phyloP scores from a whole-genome alignment of 2,113 vertebrate genomes.

The Boulengerochromis microlepis region DNA sequence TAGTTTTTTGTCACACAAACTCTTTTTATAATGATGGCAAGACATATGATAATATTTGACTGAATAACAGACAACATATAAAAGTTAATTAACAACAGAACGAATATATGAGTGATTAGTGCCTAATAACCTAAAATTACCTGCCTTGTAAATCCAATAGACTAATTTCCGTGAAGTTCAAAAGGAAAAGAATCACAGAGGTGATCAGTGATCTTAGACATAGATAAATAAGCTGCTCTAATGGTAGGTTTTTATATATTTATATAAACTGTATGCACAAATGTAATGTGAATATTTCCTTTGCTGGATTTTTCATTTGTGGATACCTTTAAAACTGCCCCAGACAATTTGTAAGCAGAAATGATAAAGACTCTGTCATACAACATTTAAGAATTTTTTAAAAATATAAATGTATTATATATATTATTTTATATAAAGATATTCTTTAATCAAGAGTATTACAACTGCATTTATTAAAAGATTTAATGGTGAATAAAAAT shows the following conservation, averaged over 20 bases:
- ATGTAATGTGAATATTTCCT: not conserved
- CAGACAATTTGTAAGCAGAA: not conserved
- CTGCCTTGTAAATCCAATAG: not conserved
- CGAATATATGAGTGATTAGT: not conserved
- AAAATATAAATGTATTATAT: not conserved
- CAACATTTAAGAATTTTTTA: not conserved
- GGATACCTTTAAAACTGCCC: not conserved
- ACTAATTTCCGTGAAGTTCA: rapidly evolving
- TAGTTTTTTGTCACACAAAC: not conserved
- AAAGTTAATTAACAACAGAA: not conserved
- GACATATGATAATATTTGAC: not conserved
- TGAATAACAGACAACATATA: not conserved
- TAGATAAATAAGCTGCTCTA: not conserved
- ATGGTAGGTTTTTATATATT: not conserved
- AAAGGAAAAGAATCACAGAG: not conserved
- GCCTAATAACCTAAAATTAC: not conserved
- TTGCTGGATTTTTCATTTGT: not conserved
- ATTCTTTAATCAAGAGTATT: not conserved
- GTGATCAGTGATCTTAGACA: not conserved
- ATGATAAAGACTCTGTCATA: not conserved
- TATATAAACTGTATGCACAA: not conserved
- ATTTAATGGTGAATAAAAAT: not conserved
- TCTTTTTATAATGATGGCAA: not conserved
- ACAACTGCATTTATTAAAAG: not conserved
- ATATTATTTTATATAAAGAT: not conserved